Evolutionary conservation across 2,113 vertebrate genomes (phyloP).

Genomic region (Pseudorasbora parva): DNA sequence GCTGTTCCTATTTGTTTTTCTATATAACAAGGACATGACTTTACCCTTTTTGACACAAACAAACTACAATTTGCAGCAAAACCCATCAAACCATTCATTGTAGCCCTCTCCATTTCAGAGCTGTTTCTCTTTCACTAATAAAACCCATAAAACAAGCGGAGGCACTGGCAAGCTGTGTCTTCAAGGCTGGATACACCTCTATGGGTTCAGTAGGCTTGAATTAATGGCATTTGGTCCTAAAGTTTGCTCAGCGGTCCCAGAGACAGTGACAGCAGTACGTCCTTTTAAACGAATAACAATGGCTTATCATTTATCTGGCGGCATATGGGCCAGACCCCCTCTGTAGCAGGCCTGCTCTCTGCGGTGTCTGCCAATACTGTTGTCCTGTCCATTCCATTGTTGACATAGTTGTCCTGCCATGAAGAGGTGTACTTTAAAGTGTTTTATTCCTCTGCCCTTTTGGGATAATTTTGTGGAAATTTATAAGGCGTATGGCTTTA

Average conservation of each 20-base stretch:
- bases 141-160: conserved; percentile 55
- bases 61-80: conserved; percentile 25
- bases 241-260: conserved; percentile 58
- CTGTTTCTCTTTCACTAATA: conserved; percentile 49
- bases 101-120: conserved; percentile 31
- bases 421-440: conserved; percentile 40
- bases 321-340: conserved; percentile 63
- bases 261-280: conserved; percentile 61
- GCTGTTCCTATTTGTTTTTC: neutral
- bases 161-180: conserved; percentile 57
- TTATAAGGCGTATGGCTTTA: neutral
- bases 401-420: conserved; percentile 57
- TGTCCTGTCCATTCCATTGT: conserved; percentile 48
- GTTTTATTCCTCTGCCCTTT: conserved; percentile 21
- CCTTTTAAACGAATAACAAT: conserved; percentile 64
- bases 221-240: conserved; percentile 62
- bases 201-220: conserved; percentile 64
- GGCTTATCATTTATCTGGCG: conserved; percentile 61
- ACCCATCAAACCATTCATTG: conserved; percentile 50
- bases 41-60: conserved; percentile 11
- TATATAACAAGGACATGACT: neutral
- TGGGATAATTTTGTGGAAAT: neutral
- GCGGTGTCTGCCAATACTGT: conserved; percentile 51
- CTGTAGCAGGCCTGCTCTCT: conserved; percentile 52
- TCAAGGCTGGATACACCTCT: conserved; percentile 65